These are phyloP conservation scores for Centropus bengalensis DNA, from an alignment of 2,113 vertebrate genomes.

Conservation along the genomic window DNA sequence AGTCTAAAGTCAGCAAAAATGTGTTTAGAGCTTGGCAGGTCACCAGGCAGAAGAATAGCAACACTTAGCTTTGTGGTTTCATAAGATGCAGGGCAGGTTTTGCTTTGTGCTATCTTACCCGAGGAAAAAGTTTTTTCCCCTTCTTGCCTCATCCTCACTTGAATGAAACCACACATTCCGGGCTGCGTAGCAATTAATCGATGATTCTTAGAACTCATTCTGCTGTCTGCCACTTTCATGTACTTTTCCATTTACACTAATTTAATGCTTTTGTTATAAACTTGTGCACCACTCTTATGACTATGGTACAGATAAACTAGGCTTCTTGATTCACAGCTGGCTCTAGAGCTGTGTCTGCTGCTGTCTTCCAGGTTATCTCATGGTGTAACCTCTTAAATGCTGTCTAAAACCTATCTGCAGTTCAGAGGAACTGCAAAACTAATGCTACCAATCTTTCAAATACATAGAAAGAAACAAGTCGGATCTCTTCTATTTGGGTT, in stretches of 20 bases:
- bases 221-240: neutral
- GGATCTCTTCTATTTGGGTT: neutral
- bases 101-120: neutral
- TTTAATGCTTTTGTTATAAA: neutral
- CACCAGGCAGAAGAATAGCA: neutral
- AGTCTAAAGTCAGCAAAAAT: neutral
- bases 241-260: neutral
- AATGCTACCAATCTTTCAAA: neutral
- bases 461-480: neutral
- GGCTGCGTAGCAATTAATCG: neutral
- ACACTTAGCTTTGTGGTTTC: neutral
- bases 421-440: neutral
- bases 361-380: neutral
- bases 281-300: neutral
- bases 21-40: neutral
- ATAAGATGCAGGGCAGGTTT: neutral
- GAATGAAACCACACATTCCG: rapidly evolving
- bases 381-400: neutral
- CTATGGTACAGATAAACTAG: neutral
- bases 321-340: neutral
- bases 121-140: neutral
- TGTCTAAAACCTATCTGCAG: neutral
- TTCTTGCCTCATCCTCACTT: too few relatives aligned
- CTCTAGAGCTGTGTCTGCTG: neutral
- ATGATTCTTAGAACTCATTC: neutral